Percentiles rank a stretch among this genome's conserved stretches.
Conservation (phyloP, 2,888 invertebrate species). For the Drepana falcataria region DNA sequence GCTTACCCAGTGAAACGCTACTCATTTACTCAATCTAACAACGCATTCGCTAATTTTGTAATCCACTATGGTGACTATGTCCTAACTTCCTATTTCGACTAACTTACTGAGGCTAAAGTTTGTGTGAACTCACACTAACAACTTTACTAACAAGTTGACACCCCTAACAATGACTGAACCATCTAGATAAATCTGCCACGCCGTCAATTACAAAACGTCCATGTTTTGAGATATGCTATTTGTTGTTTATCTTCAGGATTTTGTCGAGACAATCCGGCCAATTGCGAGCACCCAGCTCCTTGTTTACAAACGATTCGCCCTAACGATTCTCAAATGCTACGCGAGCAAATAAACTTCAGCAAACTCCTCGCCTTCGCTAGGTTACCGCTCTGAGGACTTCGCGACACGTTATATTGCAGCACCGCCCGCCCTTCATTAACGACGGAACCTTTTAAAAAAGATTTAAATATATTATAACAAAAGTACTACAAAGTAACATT, state of each 20-base stretch:
- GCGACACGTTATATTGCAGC: slow-evolving; percentile 32
- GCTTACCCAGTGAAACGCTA: slow-evolving; percentile 50
- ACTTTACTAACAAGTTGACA: slow-evolving; percentile 74
- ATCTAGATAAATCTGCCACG: slow-evolving; percentile 71
- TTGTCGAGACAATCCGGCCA: slow-evolving; percentile 64
- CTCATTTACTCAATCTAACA: slow-evolving; percentile 50
- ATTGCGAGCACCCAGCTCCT: slow-evolving; percentile 59
- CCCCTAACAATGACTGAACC: slow-evolving; percentile 75
- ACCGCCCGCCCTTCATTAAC: slow-evolving; percentile 65
- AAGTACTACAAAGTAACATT: slow-evolving; percentile 66
- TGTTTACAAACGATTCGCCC: slow-evolving; percentile 70
- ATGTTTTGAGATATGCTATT: slow-evolving; percentile 66
- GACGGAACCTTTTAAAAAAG: slow-evolving; percentile 66
- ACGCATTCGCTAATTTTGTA: slow-evolving; percentile 58
- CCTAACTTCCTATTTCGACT: slow-evolving; percentile 62
- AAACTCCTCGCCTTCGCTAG: slow-evolving; percentile 47
- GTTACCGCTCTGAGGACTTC: slow-evolving; percentile 7
- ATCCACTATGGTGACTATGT: slow-evolving; percentile 62
- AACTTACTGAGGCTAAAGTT: slow-evolving; percentile 65
- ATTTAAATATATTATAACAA: slow-evolving; percentile 70
- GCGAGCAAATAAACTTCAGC: slow-evolving; percentile 66
- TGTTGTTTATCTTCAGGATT: slow-evolving; percentile 68
- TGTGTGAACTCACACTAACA: slow-evolving; percentile 69
- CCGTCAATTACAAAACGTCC: slow-evolving; percentile 72
- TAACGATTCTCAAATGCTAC: slow-evolving; percentile 76